Evolutionary conservation across 2,888 invertebrate genomes (phyloP).

Genomic region (Lamellibrachia columna): DNA sequence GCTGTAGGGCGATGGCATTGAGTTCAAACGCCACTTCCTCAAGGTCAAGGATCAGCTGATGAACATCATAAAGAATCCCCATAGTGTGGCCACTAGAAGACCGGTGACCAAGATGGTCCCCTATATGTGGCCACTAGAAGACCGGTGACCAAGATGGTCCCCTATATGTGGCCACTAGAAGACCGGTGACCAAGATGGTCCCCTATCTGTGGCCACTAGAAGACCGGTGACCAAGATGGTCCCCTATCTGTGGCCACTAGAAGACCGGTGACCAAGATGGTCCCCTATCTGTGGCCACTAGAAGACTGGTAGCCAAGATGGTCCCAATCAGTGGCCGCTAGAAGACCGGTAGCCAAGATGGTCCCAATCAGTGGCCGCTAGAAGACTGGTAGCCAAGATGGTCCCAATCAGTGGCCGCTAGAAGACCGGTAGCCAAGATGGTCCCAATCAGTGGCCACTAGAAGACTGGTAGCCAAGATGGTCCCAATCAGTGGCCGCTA

Average conservation of each 20-base stretch:
- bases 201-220: not conserved
- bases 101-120: not conserved
- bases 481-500: not conserved
- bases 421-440: not conserved
- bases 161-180: not conserved
- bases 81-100: not conserved
- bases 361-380: not conserved
- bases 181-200: not conserved
- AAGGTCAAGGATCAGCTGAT: slow-evolving; percentile 73
- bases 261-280: not conserved
- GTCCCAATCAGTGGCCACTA: not conserved
- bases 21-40: slow-evolving; percentile 88
- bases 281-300: not conserved
- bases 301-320: not conserved
- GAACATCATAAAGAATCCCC: slow-evolving; percentile 68
- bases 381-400: not conserved
- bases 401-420: not conserved
- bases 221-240: not conserved
- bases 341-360: not conserved
- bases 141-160: not conserved
- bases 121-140: not conserved
- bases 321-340: not conserved
- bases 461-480: not conserved
- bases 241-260: not conserved
- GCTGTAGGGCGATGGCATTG: slow-evolving; percentile 87